A percentile compares a stretch with the other conserved stretches of the same genome.
Conservation (phyloP, 1,140 invertebrate species). For the Andrena cerasifolii region DNA sequence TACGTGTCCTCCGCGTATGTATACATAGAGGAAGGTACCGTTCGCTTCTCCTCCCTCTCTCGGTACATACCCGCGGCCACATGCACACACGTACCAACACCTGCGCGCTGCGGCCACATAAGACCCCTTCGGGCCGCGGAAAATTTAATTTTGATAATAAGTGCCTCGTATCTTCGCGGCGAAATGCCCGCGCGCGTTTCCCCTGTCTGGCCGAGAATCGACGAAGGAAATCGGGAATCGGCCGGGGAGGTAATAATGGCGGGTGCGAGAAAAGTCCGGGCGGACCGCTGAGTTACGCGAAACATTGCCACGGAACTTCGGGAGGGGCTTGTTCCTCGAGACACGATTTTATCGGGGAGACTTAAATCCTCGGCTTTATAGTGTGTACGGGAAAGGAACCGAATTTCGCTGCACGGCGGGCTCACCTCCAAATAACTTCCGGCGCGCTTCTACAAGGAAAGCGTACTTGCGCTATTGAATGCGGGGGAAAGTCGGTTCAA, state of each 20-base stretch:
- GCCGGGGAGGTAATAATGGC: constrained; percentile 8
- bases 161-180: constrained; percentile 7
- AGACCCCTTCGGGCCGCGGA: background rate
- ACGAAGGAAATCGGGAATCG: constrained; percentile 5
- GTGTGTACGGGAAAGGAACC: background rate
- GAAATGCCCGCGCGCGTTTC: background rate
- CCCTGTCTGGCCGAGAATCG: background rate
- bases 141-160: constrained; percentile 52
- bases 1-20: constrained; percentile 37
- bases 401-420: background rate
- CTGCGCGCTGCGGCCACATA: background rate
- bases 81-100: background rate
- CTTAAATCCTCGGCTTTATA: constrained; percentile 15
- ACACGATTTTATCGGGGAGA: background rate
- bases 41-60: background rate
- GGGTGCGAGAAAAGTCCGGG: background rate
- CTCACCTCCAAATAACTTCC: background rate
- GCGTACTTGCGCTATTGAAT: background rate
- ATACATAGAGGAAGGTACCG: background rate
- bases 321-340: background rate
- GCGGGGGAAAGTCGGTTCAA: background rate
- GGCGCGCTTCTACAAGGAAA: background rate
- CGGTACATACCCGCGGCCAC: background rate
- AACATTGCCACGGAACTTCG: constrained; percentile 3
- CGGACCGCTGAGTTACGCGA: constrained; percentile 10